A percentile compares a stretch with the other conserved stretches of the same genome.
Conservation (phyloP, 1,140 invertebrate genomes). For the Heliothis subflexa region DNA sequence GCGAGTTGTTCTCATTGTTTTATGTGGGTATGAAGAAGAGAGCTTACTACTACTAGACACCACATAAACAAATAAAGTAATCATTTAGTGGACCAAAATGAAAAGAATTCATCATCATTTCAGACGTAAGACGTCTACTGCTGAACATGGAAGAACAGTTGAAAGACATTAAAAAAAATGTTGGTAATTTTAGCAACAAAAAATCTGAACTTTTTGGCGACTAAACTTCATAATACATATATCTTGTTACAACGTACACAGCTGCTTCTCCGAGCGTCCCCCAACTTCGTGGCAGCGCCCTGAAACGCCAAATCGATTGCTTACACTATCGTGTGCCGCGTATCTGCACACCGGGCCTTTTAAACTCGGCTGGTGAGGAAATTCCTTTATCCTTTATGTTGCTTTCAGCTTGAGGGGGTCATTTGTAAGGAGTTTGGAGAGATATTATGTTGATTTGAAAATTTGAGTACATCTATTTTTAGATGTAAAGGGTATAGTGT, state of each 20-base stretch:
- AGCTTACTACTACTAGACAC: too few species aligned
- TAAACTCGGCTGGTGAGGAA: neutral
- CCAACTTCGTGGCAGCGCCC: neutral
- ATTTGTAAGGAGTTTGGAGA: slow-evolving; percentile 2
- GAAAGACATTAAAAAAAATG: too few species aligned
- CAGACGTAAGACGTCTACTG: too few species aligned
- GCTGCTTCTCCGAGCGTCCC: neutral
- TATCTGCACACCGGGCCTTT: slow-evolving; percentile 5
- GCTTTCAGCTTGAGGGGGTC: neutral
- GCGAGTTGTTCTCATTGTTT: neutral
- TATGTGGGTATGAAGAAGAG: too few species aligned
- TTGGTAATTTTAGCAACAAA: too few species aligned
- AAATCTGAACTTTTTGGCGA: neutral
- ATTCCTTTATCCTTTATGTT: slow-evolving; percentile 27
- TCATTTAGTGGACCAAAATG: too few species aligned
- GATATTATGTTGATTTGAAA: slow-evolving; percentile 11
- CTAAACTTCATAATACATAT: slow-evolving; percentile 7
- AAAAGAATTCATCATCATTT: too few species aligned
- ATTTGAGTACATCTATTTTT: neutral
- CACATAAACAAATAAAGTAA: too few species aligned
- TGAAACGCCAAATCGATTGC: slow-evolving; percentile 21
- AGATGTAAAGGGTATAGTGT: too few species aligned
- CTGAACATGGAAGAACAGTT: too few species aligned
- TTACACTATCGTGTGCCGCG: neutral
- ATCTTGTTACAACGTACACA: slow-evolving; percentile 1